Percentiles rank a stretch among this genome's conserved stretches.
phyloP scores from a whole-genome alignment of 2,113 vertebrate species.

The Odobenus rosmarus region DNA sequence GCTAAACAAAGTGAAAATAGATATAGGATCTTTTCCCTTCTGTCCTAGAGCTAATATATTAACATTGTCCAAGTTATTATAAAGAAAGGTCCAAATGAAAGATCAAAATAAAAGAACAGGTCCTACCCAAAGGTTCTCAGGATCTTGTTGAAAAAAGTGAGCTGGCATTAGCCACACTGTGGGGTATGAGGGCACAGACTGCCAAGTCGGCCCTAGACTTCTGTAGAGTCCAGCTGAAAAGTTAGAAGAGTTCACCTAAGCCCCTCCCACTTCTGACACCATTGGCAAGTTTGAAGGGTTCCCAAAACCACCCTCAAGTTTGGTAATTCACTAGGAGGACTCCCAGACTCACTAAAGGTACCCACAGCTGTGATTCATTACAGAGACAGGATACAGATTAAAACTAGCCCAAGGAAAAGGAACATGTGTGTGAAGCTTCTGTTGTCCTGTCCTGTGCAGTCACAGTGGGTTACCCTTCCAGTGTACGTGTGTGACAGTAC shows the following conservation, averaged over 20 bases:
- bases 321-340: neutral
- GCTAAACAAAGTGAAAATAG: constrained; percentile 10
- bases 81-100: neutral
- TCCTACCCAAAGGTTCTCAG: neutral
- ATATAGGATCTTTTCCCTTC: neutral
- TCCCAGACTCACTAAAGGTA: neutral
- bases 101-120: neutral
- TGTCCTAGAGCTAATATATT: neutral
- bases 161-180: neutral
- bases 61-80: neutral
- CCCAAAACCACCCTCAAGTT: neutral
- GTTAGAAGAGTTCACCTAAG: neutral
- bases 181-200: neutral
- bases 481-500: neutral
- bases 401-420: neutral
- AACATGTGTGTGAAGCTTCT: neutral
- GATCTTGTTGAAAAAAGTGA: neutral
- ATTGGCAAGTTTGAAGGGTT: neutral
- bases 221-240: neutral
- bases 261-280: neutral
- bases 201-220: neutral
- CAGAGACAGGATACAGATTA: neutral
- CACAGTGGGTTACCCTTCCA: neutral
- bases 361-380: neutral
- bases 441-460: neutral